Conservation (phyloP, 2,888 invertebrate species). For the Cynaeus angustus region DNA sequence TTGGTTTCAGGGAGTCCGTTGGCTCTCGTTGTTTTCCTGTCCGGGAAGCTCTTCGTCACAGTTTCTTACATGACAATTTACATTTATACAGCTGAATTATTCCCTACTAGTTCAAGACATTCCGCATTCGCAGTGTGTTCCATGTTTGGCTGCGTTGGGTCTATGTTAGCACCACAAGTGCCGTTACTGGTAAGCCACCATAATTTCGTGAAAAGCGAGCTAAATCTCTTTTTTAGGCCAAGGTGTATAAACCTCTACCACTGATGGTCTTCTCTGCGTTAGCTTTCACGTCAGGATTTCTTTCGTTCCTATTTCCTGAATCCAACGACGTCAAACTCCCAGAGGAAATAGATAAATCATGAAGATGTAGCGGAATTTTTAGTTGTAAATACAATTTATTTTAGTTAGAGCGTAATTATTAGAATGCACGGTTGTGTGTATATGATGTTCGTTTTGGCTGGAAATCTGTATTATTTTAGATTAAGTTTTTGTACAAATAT, state of each 20-base stretch:
- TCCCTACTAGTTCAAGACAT: slow-evolving; percentile 80
- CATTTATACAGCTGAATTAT: slow-evolving; percentile 77
- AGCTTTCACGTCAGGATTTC: slow-evolving; percentile 74
- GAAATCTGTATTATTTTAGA: slow-evolving; percentile 9
- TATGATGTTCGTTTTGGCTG: no score
- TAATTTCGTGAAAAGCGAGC: background rate
- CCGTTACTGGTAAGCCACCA: slow-evolving; percentile 75
- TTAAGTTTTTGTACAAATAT: slow-evolving; percentile 7
- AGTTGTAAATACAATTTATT: background rate
- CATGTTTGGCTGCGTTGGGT: slow-evolving; percentile 81
- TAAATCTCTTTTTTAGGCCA: slow-evolving; percentile 69
- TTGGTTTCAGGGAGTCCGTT: slow-evolving; percentile 71
- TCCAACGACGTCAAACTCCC: slow-evolving; percentile 71
- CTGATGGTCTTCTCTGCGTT: slow-evolving; percentile 76
- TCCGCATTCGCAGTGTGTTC: slow-evolving; percentile 81
- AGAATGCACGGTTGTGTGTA: no score
- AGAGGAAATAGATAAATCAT: slow-evolving; percentile 34
- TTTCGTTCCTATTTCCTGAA: slow-evolving; percentile 78
- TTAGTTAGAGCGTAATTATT: background rate
- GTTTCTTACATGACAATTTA: slow-evolving; percentile 58
- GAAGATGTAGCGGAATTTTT: background rate
- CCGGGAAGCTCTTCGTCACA: slow-evolving; percentile 59
- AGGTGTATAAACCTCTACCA: slow-evolving; percentile 73
- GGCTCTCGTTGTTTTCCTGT: slow-evolving; percentile 68
- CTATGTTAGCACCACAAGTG: slow-evolving; percentile 82